These are phyloP conservation scores for Liparis tanakae DNA, from an alignment of 2,797 vertebrate genomes.

Conservation along the genomic window DNA sequence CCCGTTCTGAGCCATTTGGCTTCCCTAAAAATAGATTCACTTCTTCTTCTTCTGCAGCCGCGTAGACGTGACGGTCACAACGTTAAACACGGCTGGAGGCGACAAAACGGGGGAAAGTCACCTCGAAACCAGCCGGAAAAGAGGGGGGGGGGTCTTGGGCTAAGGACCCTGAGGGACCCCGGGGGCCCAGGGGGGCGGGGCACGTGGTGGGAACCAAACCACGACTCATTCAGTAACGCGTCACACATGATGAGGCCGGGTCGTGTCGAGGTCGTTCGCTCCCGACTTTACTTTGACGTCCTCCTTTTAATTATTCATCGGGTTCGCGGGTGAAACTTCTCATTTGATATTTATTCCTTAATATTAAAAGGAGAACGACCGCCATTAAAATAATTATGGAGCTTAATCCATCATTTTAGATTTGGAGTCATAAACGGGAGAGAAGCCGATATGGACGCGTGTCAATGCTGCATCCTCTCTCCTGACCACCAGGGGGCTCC, in stretches of 20 bases:
- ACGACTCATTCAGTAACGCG: constrained; percentile 65
- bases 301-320: background rate
- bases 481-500: too few relatives aligned
- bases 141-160: constrained; percentile 63
- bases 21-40: constrained; percentile 74
- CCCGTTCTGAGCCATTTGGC: constrained; percentile 61
- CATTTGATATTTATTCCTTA: background rate
- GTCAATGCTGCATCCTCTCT: too few relatives aligned
- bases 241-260: too few relatives aligned
- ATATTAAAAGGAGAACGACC: background rate
- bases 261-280: constrained; percentile 59
- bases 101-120: constrained; percentile 67
- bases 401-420: too few relatives aligned
- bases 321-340: background rate
- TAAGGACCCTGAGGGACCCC: constrained; percentile 51
- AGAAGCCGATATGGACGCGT: too few relatives aligned
- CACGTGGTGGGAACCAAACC: constrained; percentile 61
- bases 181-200: constrained; percentile 58
- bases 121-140: constrained; percentile 51
- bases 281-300: constrained; percentile 33
- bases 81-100: constrained; percentile 77
- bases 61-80: constrained; percentile 82
- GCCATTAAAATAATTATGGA: too few relatives aligned
- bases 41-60: constrained; percentile 31
- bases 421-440: too few relatives aligned